Evolutionary conservation across 2,888 invertebrate species (phyloP).

Genomic region (Silvanus unidentatus): DNA sequence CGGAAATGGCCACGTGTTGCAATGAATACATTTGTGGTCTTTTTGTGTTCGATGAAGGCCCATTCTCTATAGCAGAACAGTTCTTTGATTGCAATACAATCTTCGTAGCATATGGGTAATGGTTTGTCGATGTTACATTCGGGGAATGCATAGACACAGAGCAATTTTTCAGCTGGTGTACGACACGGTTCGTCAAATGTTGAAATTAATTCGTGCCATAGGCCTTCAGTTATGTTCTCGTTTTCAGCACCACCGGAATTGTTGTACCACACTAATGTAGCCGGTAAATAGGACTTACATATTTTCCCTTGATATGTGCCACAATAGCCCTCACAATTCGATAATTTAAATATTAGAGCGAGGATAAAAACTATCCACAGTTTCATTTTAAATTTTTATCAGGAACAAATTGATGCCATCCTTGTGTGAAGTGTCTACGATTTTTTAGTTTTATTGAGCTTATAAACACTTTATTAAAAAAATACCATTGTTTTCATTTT

Average conservation of each 20-base stretch:
- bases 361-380: no score
- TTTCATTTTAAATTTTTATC: no score
- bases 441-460: no score
- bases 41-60: constrained; percentile 85
- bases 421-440: no score
- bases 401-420: no score
- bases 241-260: constrained; percentile 70
- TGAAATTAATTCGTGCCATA: constrained; percentile 82
- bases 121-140: constrained; percentile 59
- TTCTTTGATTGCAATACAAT: constrained; percentile 85
- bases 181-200: constrained; percentile 77
- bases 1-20: constrained; percentile 81
- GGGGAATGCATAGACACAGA: constrained; percentile 91
- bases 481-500: no score
- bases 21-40: constrained; percentile 69
- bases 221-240: constrained; percentile 73
- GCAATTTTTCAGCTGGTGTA: constrained; percentile 79
- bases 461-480: no score
- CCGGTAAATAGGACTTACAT: constrained; percentile 48
- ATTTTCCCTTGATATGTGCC: constrained; percentile 77
- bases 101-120: constrained; percentile 84
- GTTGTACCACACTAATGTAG: constrained; percentile 53
- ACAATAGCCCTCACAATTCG: constrained; percentile 59
- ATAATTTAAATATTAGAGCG: no score
- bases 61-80: constrained; percentile 92